phyloP scores from a whole-genome alignment of 2,797 vertebrate species.

The Choloepus didactylus region DNA sequence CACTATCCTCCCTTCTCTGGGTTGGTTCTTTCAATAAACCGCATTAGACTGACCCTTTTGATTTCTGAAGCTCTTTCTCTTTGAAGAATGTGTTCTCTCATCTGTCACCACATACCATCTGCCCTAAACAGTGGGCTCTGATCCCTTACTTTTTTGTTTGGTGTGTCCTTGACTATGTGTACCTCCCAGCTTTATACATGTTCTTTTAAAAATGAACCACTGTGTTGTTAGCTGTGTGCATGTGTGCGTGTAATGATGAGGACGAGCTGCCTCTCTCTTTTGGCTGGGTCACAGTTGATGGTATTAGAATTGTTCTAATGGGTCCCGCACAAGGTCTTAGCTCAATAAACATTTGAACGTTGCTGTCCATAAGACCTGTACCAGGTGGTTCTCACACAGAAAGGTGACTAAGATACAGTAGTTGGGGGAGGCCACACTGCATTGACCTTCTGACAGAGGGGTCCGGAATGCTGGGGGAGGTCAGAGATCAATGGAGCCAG shows the following conservation, averaged over 20 bases:
- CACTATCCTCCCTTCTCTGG: neutral
- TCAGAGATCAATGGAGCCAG: neutral
- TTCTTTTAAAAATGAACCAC: neutral
- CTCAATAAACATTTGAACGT: neutral
- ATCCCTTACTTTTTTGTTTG: constrained; percentile 6
- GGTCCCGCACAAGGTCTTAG: neutral
- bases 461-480: neutral
- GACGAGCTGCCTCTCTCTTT: neutral
- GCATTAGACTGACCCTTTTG: neutral
- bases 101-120: neutral
- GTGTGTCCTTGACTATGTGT: neutral
- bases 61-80: neutral
- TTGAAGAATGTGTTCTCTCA: neutral
- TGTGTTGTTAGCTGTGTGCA: neutral
- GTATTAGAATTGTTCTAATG: neutral
- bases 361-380: neutral
- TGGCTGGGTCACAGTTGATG: neutral
- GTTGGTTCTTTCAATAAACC: neutral
- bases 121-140: neutral
- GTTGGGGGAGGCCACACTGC: neutral
- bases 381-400: neutral
- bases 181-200: neutral
- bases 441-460: neutral
- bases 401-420: neutral
- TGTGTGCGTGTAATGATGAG: neutral